Evolutionary conservation across 2,113 vertebrate species (phyloP).

Genomic region (Craseonycteris thonglongyai): DNA sequence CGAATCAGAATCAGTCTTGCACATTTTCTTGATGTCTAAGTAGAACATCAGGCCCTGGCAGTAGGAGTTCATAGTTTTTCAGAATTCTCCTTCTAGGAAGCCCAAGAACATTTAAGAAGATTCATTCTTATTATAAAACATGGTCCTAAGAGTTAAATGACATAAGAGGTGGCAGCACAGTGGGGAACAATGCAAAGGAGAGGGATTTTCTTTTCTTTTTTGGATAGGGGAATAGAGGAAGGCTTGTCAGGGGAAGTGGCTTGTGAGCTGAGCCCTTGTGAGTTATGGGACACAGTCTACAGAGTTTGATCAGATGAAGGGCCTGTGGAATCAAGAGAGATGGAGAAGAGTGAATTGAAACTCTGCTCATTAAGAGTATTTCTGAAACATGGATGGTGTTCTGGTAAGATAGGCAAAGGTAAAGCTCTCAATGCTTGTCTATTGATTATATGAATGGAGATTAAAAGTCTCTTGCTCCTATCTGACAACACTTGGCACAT

Average conservation of each 20-base stretch:
- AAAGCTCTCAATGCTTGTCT: neutral
- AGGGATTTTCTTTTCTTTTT: neutral
- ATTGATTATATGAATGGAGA: neutral
- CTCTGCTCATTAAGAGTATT: neutral
- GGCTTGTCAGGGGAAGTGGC: neutral
- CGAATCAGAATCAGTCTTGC: neutral
- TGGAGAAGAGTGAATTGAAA: neutral
- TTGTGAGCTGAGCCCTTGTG: neutral
- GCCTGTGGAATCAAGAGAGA: neutral
- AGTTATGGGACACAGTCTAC: neutral
- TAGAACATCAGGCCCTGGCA: neutral
- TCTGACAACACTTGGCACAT: neutral
- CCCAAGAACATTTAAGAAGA: neutral
- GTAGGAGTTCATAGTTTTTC: rapidly evolving
- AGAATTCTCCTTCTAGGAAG: neutral
- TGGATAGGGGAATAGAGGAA: neutral
- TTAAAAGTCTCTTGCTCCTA: neutral
- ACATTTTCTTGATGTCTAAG: neutral
- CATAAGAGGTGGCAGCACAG: neutral
- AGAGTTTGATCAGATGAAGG: neutral
- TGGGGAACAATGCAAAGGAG: neutral
- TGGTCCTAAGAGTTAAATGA: neutral
- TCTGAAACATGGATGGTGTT: neutral
- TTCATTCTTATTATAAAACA: neutral
- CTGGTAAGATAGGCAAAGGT: neutral